Conservation (phyloP, 2,113 vertebrate species). For the Gopherus evgoodei region DNA sequence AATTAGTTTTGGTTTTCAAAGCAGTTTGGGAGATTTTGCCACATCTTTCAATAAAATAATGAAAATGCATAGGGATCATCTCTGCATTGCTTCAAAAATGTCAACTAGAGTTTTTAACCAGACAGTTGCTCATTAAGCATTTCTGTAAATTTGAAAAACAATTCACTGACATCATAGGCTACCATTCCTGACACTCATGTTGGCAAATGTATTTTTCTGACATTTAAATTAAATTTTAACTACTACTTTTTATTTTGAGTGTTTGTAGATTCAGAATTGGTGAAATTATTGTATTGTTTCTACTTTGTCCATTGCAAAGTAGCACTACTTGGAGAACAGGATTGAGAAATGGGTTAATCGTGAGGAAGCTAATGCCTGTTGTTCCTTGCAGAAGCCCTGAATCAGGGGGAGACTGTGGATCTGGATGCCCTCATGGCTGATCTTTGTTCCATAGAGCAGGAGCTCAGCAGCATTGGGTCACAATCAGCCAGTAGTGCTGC, state of each 20-base stretch:
- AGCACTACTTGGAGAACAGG: neutral
- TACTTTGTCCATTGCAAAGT: neutral
- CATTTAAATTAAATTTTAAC: neutral
- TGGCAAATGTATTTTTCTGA: neutral
- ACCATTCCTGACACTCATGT: neutral
- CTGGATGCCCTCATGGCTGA: slow-evolving; percentile 98
- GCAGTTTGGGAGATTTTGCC: neutral
- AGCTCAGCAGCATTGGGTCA: slow-evolving; percentile 92
- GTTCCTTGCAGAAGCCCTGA: slow-evolving; percentile 92
- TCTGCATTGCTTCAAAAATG: neutral
- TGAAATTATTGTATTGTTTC: neutral
- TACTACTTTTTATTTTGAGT: neutral
- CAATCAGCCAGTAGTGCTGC: slow-evolving; percentile 86
- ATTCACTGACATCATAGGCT: neutral
- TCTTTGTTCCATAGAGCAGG: slow-evolving; percentile 97
- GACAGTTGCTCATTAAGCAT: neutral
- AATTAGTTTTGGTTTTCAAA: neutral
- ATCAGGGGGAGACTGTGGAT: slow-evolving; percentile 95
- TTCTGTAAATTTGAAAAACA: neutral
- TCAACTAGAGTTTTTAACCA: neutral
- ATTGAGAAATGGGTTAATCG: neutral
- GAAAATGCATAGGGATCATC: neutral
- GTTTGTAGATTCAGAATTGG: neutral
- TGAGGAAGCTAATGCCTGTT: slow-evolving; percentile 18
- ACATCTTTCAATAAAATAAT: neutral